Evolutionary conservation across 1,140 invertebrate genomes (phyloP), one percentile per base, ranked within the genome.

Genomic region (Agrypnia vestita): DNA sequence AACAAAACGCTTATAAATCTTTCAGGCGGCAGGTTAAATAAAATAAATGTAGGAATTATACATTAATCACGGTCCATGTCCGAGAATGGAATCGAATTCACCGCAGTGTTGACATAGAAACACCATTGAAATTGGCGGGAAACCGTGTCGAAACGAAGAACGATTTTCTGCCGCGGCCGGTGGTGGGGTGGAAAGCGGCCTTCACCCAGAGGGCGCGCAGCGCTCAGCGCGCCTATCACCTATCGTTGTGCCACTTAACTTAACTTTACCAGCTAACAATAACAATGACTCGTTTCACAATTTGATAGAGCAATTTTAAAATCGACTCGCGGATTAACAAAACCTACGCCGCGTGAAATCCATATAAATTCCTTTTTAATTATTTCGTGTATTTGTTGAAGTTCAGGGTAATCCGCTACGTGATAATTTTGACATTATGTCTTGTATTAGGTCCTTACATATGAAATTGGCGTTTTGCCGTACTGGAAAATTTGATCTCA

Each of bases 51-150:
- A 35, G 25, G 25, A 35, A 35, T 35, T 35, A 35, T 35, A 35
- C 25, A 35, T 35, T 35, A 35, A 35, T 35, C 6, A n/a, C n/a
- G 15, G 19, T 56, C 1, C 62, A 67, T 67, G 62, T 25, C 12
- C 15, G 44, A 67, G 43, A 67, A 67, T 44, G 62, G 10, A 67
- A 35, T 46, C 25, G 62, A 13, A 67, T 46, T 11, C 62, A 17
- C n/a, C 17, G 43, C 44, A 44, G 62, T 67, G 62, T 67, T 67
- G 62, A 67, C 62, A 67, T 67, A 67, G n/a, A 67, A 67, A 56
- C n/a, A 56, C 11, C n/a, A 17, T 17, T 56, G 53, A 35, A 35
- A 35, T 62, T 62, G 46, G 44, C 46, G 67, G 67, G 67, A 71
- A 71, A 71, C 67, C 11, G 44, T 71, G 67, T 25, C 49, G 46